Percentiles rank a stretch among this genome's conserved stretches.
phyloP scores from a whole-genome alignment of 2,797 vertebrate species.

The Acrossocheilus wenchowensis region DNA sequence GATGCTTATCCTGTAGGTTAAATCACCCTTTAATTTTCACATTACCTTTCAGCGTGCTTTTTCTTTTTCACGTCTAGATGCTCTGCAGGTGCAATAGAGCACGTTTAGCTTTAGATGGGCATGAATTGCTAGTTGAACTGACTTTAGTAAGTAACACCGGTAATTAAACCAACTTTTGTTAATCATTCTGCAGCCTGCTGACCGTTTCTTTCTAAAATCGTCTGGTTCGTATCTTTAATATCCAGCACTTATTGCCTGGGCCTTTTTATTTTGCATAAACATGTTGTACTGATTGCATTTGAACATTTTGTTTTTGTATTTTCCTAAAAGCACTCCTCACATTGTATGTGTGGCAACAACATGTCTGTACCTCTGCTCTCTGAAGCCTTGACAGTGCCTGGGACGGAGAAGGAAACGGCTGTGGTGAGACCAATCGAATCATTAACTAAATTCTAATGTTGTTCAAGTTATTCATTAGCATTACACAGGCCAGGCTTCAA shows the following conservation, averaged over 20 bases:
- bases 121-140: constrained; percentile 19
- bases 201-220: constrained; percentile 34
- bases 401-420: constrained; percentile 94
- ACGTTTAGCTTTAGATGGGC: not conserved
- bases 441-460: constrained; percentile 7
- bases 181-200: constrained; percentile 52
- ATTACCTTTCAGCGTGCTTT: not conserved
- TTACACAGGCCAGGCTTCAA: not conserved
- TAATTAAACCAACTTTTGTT: constrained; percentile 47
- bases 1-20: not conserved
- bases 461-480: constrained; percentile 1
- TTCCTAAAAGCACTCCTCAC: constrained; percentile 77
- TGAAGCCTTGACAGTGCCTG: constrained; percentile 94
- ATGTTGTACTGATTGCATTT: constrained; percentile 6
- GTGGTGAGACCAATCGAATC: constrained; percentile 80
- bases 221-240: constrained; percentile 46
- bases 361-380: constrained; percentile 99
- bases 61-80: not conserved
- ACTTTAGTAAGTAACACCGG: not conserved
- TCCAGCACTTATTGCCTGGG: constrained; percentile 9
- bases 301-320: constrained; percentile 10
- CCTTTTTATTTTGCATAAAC: constrained; percentile 1
- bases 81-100: not conserved
- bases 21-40: constrained; percentile 2
- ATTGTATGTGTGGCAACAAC: constrained; percentile 99